Conservation (phyloP, 2,888 invertebrate species). For the Lasioglossum lativentre region DNA sequence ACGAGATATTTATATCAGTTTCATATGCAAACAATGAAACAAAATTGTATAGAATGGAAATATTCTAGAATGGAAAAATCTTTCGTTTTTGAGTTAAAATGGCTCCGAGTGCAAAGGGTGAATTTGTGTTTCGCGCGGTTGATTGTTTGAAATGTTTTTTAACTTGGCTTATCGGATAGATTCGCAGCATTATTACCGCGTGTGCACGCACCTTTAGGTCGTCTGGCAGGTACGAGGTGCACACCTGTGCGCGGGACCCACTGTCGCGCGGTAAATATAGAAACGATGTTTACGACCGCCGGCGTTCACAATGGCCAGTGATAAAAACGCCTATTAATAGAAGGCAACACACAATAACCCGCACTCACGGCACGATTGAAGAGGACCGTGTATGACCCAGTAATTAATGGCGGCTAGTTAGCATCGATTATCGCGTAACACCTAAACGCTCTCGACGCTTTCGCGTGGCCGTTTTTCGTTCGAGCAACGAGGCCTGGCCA, state of each 20-base stretch:
- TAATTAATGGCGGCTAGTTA: conserved; percentile 34
- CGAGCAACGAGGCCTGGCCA: neutral
- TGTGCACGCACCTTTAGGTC: conserved; percentile 36
- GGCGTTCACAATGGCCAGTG: conserved; percentile 52
- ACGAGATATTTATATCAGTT: too few relatives aligned
- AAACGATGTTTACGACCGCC: conserved; percentile 59
- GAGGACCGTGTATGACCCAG: conserved; percentile 19
- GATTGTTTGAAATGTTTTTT: too few relatives aligned
- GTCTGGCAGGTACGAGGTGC: conserved; percentile 44
- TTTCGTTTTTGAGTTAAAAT: too few relatives aligned
- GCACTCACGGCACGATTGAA: conserved; percentile 7
- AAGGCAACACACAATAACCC: conserved; percentile 24
- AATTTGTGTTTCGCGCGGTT: too few relatives aligned
- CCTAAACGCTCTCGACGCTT: neutral
- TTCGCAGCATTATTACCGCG: neutral
- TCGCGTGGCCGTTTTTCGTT: neutral
- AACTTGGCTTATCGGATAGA: neutral
- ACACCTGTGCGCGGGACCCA: conserved; percentile 47
- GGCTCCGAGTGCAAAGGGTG: too few relatives aligned
- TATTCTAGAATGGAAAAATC: too few relatives aligned
- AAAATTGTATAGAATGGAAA: too few relatives aligned
- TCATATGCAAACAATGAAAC: too few relatives aligned
- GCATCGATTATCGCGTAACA: conserved; percentile 33
- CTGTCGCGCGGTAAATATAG: conserved; percentile 56
- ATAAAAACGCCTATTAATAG: conserved; percentile 68